Percentiles rank a stretch among this genome's conserved stretches.
These are phyloP conservation scores for Falco punctatus DNA, from an alignment of 2,113 vertebrate genomes.

Conservation along the genomic window DNA sequence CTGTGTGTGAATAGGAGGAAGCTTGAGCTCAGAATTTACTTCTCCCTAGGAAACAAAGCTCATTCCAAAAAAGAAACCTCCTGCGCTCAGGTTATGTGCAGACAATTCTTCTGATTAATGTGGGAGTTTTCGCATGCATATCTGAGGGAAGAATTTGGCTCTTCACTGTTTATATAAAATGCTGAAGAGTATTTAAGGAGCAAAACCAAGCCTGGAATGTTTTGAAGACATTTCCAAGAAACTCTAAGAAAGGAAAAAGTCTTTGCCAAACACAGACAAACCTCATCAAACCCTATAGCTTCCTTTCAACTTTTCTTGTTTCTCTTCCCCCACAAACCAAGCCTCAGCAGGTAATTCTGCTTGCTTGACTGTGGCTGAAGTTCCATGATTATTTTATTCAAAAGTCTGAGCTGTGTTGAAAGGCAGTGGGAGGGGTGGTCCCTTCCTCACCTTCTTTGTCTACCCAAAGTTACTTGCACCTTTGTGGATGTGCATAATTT, in stretches of 20 bases:
- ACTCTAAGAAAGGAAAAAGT: slow-evolving; percentile 35
- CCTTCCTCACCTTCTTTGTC: neutral
- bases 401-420: neutral
- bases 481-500: neutral
- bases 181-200: slow-evolving; percentile 30
- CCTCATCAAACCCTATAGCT: slow-evolving; percentile 48
- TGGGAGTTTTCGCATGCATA: slow-evolving; percentile 22
- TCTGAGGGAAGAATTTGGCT: slow-evolving; percentile 55
- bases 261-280: slow-evolving; percentile 51
- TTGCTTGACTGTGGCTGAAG: neutral
- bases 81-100: neutral
- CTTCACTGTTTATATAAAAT: slow-evolving; percentile 45
- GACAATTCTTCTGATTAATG: slow-evolving; percentile 35
- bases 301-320: slow-evolving; percentile 46
- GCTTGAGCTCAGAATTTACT: neutral
- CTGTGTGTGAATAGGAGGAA: neutral
- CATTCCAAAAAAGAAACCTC: neutral
- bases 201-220: slow-evolving; percentile 55
- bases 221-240: slow-evolving; percentile 61
- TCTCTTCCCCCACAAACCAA: slow-evolving; percentile 5
- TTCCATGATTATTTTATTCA: neutral
- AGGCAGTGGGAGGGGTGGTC: neutral
- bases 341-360: slow-evolving; percentile 51
- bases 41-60: neutral
- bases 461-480: neutral